phyloP scores from a whole-genome alignment of 2,113 vertebrate genomes.

The Hemicordylus capensis region DNA sequence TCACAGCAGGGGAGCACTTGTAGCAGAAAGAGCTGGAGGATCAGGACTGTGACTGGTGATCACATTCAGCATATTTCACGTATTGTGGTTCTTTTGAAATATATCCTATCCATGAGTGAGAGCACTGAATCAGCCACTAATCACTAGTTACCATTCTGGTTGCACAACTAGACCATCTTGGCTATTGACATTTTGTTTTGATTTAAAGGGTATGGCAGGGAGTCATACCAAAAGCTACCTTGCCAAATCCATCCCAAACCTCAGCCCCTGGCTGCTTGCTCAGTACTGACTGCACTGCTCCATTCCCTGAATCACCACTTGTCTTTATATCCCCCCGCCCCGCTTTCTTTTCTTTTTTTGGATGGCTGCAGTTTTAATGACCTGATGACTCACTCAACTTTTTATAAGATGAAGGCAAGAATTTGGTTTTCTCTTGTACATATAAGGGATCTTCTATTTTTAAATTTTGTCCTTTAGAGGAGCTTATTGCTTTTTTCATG shows the following conservation, averaged over 20 bases:
- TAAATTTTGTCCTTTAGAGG: background rate
- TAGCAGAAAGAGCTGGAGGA: conserved; percentile 15
- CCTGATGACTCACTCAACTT: conserved; percentile 16
- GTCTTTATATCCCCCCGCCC: conserved; percentile 25
- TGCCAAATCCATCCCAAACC: conserved; percentile 33
- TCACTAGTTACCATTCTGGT: background rate
- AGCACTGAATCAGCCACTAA: conserved; percentile 30
- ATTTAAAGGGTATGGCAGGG: conserved; percentile 19
- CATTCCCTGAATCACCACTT: conserved; percentile 15
- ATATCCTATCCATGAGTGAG: background rate
- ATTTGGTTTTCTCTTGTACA: conserved; percentile 9
- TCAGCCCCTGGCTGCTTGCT: conserved; percentile 24
- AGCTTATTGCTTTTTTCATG: background rate
- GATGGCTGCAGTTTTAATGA: conserved; percentile 28
- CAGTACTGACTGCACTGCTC: background rate
- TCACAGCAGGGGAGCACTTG: background rate
- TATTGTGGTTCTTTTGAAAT: conserved; percentile 36
- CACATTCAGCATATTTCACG: conserved; percentile 30
- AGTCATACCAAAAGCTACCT: conserved; percentile 24
- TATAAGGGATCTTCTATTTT: conserved; percentile 25
- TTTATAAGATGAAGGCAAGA: conserved; percentile 25
- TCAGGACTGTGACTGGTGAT: background rate
- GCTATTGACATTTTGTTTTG: conserved; percentile 42
- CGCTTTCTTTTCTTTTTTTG: too few species aligned
- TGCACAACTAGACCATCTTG: conserved; percentile 21